Conservation (phyloP, 2,888 invertebrate species). For the Phlogophora meticulosa region DNA sequence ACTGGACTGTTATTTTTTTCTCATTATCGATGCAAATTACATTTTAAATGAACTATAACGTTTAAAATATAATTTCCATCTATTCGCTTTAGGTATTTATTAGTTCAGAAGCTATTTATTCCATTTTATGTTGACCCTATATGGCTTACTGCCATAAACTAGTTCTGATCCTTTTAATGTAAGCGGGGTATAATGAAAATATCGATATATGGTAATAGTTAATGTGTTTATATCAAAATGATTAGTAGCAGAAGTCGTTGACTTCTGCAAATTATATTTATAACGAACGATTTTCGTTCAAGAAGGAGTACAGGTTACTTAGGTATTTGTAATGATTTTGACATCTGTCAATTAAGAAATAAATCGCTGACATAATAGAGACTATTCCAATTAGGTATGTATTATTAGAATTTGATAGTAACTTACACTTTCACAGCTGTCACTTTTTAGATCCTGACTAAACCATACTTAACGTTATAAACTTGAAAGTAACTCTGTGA, state of each 20-base stretch:
- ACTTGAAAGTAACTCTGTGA: too few relatives aligned
- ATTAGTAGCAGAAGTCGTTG: constrained; percentile 4
- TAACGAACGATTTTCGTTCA: neutral
- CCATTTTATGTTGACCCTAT: constrained; percentile 27
- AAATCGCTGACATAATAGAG: neutral
- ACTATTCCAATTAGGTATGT: too few relatives aligned
- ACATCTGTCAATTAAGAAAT: neutral
- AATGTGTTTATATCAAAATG: constrained; percentile 20
- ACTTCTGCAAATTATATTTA: constrained; percentile 17
- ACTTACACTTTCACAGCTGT: too few relatives aligned
- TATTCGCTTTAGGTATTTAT: constrained; percentile 33
- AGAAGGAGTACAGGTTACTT: too few relatives aligned
- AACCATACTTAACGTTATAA: too few relatives aligned
- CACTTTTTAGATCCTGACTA: too few relatives aligned
- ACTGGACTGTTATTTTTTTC: neutral
- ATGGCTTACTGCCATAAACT: constrained; percentile 30
- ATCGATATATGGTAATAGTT: constrained; percentile 35
- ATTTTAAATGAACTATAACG: constrained; percentile 30
- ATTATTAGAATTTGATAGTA: too few relatives aligned
- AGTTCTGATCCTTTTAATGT: constrained; percentile 25
- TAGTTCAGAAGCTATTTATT: constrained; percentile 40
- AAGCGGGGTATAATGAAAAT: constrained; percentile 30
- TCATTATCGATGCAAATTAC: constrained; percentile 50
- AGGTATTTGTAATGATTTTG: constrained; percentile 6
- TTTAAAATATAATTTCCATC: constrained; percentile 30